Base-by-base conservation (phyloP, 2,888 invertebrate genomes). In the Steinernema scapterisci region DNA sequence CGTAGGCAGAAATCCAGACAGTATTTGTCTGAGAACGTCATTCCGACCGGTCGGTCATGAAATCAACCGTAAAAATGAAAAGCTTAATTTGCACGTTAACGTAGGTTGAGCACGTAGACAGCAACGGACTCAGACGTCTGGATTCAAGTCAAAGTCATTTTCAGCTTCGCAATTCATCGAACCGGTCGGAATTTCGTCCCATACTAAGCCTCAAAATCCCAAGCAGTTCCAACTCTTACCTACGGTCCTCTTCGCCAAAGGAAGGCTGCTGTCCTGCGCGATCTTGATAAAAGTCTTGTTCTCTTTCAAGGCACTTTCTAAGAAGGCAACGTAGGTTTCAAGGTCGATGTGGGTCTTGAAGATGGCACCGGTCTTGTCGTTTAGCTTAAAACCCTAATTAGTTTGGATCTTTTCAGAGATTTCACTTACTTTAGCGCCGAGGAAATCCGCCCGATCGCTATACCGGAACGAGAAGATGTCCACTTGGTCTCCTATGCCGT, bases 301-400 rank as follows among this genome's bases (percentile, higher is more conserved):
- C n/a, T 44, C 54, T 48, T 79, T 79, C 38, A 79, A 21, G 21
- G 74, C 79, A 44, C 27, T 51, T 25, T 75, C 76, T 71, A 63
- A n/a, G 19, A 63, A 63, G 9, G 23, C 63, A 11, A 63, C 63
- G n/a, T 63, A 63, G 27, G 27, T 11, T 7, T 13, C 63, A 2
- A 63, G 16, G 27, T 63, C 63, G 9, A 63, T 27, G n/a, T 63
- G 63, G 11, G 63, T 25, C 25, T n/a, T 27, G 31, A 63, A 63
- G 27, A 63, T 27, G 3, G 63, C 38, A 3, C 63, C 63, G 16
- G 27, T 16, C 27, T 31, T 63, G 16, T 38, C 63, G 16, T 63
- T 63, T 25, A 63, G 13, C 63, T 63, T 6, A 63, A 63, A 38
- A 38, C 9, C 38, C 9, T 38, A 6, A 6, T 38, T 38, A 38